Conservation (phyloP, 2,888 invertebrate genomes). For the Anoplius nigerrimus region DNA sequence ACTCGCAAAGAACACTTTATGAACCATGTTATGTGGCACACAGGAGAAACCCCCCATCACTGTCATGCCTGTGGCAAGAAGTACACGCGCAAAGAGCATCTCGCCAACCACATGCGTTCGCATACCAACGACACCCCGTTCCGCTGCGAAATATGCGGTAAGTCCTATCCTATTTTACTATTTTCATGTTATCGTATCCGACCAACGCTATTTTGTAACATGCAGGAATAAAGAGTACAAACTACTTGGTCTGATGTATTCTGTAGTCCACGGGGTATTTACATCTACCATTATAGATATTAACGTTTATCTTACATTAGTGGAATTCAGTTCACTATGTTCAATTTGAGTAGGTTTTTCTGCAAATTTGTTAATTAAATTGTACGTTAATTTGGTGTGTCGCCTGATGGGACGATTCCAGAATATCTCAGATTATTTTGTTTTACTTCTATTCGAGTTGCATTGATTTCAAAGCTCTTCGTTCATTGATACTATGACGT, state of each 20-base stretch:
- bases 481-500: neutral
- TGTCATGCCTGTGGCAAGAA: slow-evolving; percentile 92
- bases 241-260: no score
- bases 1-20: slow-evolving; percentile 86
- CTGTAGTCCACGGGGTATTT: neutral
- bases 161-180: slow-evolving; percentile 44
- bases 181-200: no score
- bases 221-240: no score
- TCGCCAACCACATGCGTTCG: slow-evolving; percentile 91
- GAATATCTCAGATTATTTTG: neutral
- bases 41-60: slow-evolving; percentile 91
- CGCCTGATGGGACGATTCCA: slow-evolving; percentile 39
- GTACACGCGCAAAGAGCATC: slow-evolving; percentile 91
- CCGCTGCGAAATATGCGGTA: slow-evolving; percentile 89
- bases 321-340: no score
- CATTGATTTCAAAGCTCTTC: no score
- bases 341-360: no score
- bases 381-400: neutral
- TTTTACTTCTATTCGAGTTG: neutral
- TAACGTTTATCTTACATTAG: no score
- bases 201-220: no score
- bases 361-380: neutral
- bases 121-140: slow-evolving; percentile 93
- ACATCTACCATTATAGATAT: neutral
- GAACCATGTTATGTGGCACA: slow-evolving; percentile 89